Evolutionary conservation across 1,140 invertebrate genomes (phyloP), one percentile per base, ranked within the genome.

Genomic region (Frieseomelitta varia): DNA sequence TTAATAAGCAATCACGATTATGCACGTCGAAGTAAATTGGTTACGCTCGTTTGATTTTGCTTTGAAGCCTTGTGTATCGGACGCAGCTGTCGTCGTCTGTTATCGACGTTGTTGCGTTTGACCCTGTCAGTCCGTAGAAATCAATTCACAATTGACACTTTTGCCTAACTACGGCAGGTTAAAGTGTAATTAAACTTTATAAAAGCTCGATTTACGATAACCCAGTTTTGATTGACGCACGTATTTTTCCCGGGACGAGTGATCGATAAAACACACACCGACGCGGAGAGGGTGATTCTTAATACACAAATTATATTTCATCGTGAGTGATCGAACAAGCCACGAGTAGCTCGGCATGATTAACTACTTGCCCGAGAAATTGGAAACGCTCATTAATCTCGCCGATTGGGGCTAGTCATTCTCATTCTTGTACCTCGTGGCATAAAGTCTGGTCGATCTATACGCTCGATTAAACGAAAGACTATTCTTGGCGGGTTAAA

Each of bases 1-100:
- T 72, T 79, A 88, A 86, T 65, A 79, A 75, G 67, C 71, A 21
- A 30, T 51, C 51, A 8, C 39, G 27, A 17, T 47, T 58, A 69
- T 12, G 47, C 65, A 39, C 63, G 55, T 56, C 39, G 10, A 68
- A 34, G 73, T 71, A 85, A 80, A 87, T 88, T 85, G 78, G 79
- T 68, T 67, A 85, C 78, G 65, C 79, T 56, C 27, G 53, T 80
- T 68, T 56, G 51, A 56, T 76, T 80, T 21, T 71, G 63, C 61
- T 63, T 56, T 47, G 63, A 4, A 30, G n/a, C 69, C 72, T 67
- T 80, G 30, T 77, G n/a, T 30, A 56, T n/a, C 51, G 71, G 21
- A 53, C 30, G 6, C 17, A 1, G n/a, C 30, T 55, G 30, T 30
- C 19, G 15, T 15, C 14, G 39, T 6, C 2, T 8, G 14, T n/a